A percentile compares a stretch with the other conserved stretches of the same genome.
Evolutionary conservation across 2,797 vertebrate genomes (phyloP).

Genomic region (Helostoma temminkii): DNA sequence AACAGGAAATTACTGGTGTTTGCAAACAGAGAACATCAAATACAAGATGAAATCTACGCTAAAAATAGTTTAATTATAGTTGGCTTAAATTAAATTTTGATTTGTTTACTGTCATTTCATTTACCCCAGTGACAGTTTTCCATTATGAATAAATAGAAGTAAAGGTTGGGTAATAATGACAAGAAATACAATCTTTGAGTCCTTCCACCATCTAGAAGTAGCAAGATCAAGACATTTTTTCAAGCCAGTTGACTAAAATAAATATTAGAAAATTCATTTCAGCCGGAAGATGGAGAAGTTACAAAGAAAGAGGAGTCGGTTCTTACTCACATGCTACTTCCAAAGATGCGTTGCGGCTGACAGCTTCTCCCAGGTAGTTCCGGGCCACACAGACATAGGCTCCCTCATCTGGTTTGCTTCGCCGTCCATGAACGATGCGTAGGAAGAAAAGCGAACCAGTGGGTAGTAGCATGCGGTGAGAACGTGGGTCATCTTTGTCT

Average conservation of each 20-base stretch:
- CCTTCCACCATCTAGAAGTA: constrained; percentile 30
- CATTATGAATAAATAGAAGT: constrained; percentile 40
- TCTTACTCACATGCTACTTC: constrained; percentile 98
- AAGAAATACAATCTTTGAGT: constrained; percentile 16
- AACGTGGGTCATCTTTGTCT: constrained; percentile 95
- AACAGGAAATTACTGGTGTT: constrained; percentile 41
- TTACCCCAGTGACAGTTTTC: constrained; percentile 35
- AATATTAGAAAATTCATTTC: not conserved
- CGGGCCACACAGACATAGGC: constrained; percentile 97
- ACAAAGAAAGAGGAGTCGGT: not conserved
- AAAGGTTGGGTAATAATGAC: constrained; percentile 26
- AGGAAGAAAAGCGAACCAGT: constrained; percentile 97
- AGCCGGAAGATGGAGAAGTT: constrained; percentile 5
- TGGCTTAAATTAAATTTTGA: constrained; percentile 44
- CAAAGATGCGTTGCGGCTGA: constrained; percentile 97
- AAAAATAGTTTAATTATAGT: constrained; percentile 38
- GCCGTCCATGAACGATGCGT: constrained; percentile 95
- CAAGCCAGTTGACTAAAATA: not conserved
- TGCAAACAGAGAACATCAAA: constrained; percentile 31
- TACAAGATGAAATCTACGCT: constrained; percentile 28
- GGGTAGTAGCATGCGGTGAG: constrained; percentile 97
- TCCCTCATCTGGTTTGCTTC: constrained; percentile 98
- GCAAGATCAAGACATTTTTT: constrained; percentile 10
- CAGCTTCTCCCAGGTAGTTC: constrained; percentile 98
- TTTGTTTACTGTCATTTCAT: constrained; percentile 49